phyloP scores from a whole-genome alignment of 2,113 vertebrate species.

The Vidua chalybeata region DNA sequence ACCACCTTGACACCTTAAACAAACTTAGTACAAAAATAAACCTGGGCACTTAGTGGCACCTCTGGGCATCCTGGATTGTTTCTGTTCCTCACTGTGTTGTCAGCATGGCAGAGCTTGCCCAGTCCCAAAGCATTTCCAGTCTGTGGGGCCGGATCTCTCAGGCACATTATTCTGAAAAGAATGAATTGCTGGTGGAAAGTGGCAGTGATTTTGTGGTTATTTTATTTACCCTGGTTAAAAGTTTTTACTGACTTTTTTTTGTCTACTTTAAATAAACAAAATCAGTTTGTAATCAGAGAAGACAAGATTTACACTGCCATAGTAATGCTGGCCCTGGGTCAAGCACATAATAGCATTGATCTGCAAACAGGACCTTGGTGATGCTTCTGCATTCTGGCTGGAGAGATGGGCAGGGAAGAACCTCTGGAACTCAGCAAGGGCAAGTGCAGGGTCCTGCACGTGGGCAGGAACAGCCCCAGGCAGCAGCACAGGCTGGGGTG shows the following conservation, averaged over 20 bases:
- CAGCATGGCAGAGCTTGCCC: neutral
- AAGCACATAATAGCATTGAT: neutral
- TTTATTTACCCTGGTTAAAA: too few relatives aligned
- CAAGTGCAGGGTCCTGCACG: neutral
- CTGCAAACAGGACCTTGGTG: neutral
- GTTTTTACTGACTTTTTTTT: too few relatives aligned
- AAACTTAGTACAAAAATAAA: neutral
- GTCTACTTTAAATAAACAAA: neutral
- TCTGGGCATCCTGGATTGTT: neutral
- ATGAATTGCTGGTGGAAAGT: neutral
- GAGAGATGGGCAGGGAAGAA: neutral
- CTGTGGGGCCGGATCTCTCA: neutral
- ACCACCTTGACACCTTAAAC: neutral
- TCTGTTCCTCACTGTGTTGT: neutral
- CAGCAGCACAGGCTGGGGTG: neutral
- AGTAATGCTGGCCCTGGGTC: neutral
- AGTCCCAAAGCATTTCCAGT: neutral
- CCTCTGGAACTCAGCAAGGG: neutral
- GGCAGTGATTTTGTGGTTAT: neutral
- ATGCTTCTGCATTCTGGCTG: neutral
- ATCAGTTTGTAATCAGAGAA: neutral
- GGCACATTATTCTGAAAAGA: neutral
- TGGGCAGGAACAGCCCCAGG: neutral
- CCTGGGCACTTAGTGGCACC: neutral
- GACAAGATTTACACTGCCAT: neutral